phyloP scores from a whole-genome alignment of 2,797 vertebrate genomes.

The Sebastolobus altivelis region DNA sequence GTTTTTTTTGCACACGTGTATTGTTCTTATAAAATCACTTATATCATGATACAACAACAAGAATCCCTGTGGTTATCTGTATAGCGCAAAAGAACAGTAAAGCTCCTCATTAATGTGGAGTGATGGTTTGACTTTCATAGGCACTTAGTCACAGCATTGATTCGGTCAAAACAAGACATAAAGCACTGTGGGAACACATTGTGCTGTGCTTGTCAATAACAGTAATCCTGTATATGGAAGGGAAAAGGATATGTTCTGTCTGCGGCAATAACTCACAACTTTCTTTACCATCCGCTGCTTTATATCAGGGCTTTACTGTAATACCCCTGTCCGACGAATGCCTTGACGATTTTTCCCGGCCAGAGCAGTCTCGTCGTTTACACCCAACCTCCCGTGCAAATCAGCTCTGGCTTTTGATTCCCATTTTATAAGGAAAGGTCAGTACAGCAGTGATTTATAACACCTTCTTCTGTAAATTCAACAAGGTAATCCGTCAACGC shows the following conservation, averaged over 20 bases:
- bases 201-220: slow-evolving; percentile 64
- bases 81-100: neutral
- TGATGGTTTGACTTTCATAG: slow-evolving; percentile 64
- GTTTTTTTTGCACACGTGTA: neutral
- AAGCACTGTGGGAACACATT: slow-evolving; percentile 49
- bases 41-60: neutral
- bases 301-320: slow-evolving; percentile 54
- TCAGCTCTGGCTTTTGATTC: slow-evolving; percentile 74
- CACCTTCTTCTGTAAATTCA: slow-evolving; percentile 71
- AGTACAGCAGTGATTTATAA: slow-evolving; percentile 80
- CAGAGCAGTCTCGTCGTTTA: slow-evolving; percentile 46
- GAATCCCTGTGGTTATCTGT: neutral
- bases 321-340: slow-evolving; percentile 64
- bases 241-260: slow-evolving; percentile 60
- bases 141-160: slow-evolving; percentile 58
- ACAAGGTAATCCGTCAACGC: slow-evolving; percentile 78
- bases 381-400: slow-evolving; percentile 51
- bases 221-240: slow-evolving; percentile 67
- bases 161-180: slow-evolving; percentile 62
- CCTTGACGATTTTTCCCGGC: slow-evolving; percentile 46
- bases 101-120: slow-evolving; percentile 24
- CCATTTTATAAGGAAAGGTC: slow-evolving; percentile 80
- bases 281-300: slow-evolving; percentile 57
- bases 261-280: slow-evolving; percentile 67
- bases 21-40: neutral